A percentile compares a stretch with the other conserved stretches of the same genome.
Conservation (phyloP, 2,888 invertebrate genomes). For the Caenorhabditis sp. region DNA sequence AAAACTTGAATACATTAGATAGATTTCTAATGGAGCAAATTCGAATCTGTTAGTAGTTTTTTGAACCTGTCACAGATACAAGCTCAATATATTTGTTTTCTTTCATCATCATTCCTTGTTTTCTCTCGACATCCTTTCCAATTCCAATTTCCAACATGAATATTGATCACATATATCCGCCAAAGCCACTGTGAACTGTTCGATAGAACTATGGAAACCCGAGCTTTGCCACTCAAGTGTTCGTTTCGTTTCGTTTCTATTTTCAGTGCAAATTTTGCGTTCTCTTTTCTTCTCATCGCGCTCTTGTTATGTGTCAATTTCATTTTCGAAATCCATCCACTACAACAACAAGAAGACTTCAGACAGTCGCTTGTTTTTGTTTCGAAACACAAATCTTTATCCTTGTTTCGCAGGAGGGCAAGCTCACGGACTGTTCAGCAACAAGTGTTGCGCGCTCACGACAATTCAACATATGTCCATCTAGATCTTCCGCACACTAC, state of each 20-base stretch:
- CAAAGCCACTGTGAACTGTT: slow-evolving; percentile 17
- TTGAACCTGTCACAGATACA: too few relatives aligned
- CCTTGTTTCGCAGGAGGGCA: slow-evolving; percentile 21
- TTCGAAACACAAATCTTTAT: slow-evolving; percentile 48
- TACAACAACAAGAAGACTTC: slow-evolving; percentile 42
- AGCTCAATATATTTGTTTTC: too few relatives aligned
- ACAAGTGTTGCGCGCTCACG: slow-evolving; percentile 71
- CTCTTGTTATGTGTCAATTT: slow-evolving; percentile 56
- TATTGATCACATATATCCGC: slow-evolving; percentile 9
- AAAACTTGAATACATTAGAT: too few relatives aligned
- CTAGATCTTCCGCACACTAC: slow-evolving; percentile 54
- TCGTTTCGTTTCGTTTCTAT: slow-evolving; percentile 57
- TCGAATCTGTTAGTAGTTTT: too few relatives aligned
- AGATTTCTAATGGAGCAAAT: too few relatives aligned
- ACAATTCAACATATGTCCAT: slow-evolving; percentile 66
- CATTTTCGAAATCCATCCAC: slow-evolving; percentile 60
- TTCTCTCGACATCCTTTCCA: too few relatives aligned
- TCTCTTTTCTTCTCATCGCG: background rate
- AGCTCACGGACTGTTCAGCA: slow-evolving; percentile 61
- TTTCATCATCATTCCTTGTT: background rate
- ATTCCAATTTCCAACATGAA: too few relatives aligned
- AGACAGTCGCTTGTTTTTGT: slow-evolving; percentile 46
- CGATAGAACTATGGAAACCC: slow-evolving; percentile 50
- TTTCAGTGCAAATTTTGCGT: slow-evolving; percentile 52
- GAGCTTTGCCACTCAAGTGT: slow-evolving; percentile 60